Evolutionary conservation across 2,113 vertebrate genomes (phyloP), one percentile per base, ranked within the genome.

Genomic region (Ammodytes dubius): DNA sequence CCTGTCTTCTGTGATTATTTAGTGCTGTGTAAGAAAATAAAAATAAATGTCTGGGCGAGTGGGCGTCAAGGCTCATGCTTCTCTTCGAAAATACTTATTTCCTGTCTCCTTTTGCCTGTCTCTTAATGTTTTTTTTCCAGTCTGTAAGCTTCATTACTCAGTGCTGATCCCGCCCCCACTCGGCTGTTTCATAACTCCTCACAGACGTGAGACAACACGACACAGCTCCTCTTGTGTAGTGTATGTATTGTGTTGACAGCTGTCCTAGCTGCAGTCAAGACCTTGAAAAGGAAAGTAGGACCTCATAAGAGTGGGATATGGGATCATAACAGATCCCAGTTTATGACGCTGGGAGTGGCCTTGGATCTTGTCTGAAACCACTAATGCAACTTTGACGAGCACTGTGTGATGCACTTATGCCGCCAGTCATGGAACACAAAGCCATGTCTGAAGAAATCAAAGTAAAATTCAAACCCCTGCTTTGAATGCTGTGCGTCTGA

Each of bases 31-130:
- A 81, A 72, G 78, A 66, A 79, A 59, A n/a, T 77, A 56, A 58
- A 63, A 43, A 88, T 52, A 63, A 69, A 80, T 65, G 89, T 90
- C 84, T 88, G 83, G 81, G 66, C 27, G 43, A 46, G 87, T 78
- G 67, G 82, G 83, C 43, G 63, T 47, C 10, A 0, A 9, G 45
- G 46, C 70, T 71, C 46, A 7, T 45, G n/a, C 64, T 66, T 13
- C 59, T 73, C 40, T 65, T 83, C 8, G 2, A 85, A 91, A 87
- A 91, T 39, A 87, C 52, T 74, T 84, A 84, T 82, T 89, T 91
- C 87, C 88, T 74, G 84, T 89, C 81, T 88, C 76, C 52, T 65
- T 52, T 65, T 72, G 52, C 66, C 19, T 50, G 73, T 82, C 72
- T 86, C 66, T 59, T 58, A 40, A 80, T 8, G 4, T 10, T 71